Percentiles rank a stretch among this genome's conserved stretches.
phyloP scores from a whole-genome alignment of 1,140 invertebrate species.

The Drosophila micromelanica region DNA sequence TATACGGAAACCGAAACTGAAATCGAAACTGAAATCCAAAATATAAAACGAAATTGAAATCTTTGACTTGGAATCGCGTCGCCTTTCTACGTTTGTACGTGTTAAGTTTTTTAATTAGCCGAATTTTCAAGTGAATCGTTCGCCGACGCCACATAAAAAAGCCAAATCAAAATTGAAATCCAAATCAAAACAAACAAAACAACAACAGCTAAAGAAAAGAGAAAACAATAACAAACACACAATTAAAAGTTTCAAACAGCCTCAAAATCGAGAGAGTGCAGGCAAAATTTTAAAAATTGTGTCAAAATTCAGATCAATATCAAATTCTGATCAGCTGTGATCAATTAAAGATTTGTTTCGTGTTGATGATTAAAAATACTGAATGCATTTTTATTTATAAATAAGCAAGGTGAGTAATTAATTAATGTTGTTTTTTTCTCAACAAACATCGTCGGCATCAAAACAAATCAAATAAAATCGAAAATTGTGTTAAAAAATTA shows the following conservation, averaged over 20 bases:
- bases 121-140: constrained; percentile 58
- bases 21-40: constrained; percentile 38
- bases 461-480: constrained; percentile 34
- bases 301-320: constrained; percentile 12
- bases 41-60: constrained; percentile 20
- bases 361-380: constrained; percentile 19
- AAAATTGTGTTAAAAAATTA: constrained; percentile 53
- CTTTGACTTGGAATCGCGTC: constrained; percentile 19
- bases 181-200: constrained; percentile 27
- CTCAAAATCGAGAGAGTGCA: constrained; percentile 27
- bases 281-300: constrained; percentile 29
- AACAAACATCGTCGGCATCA: not conserved
- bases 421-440: constrained; percentile 24
- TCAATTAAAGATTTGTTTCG: not conserved
- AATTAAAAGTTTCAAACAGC: constrained; percentile 5
- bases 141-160: constrained; percentile 20
- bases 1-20: constrained; percentile 56
- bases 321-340: not conserved
- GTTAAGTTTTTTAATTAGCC: constrained; percentile 75
- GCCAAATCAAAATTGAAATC: constrained; percentile 48
- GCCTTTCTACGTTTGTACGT: constrained; percentile 53
- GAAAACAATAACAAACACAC: constrained; percentile 24
- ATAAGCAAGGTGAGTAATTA: constrained; percentile 64
- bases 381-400: constrained; percentile 43
- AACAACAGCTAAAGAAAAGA: constrained; percentile 55